Evolutionary conservation across 1,140 invertebrate genomes (phyloP).

Genomic region (Atopsyche davidsoni): DNA sequence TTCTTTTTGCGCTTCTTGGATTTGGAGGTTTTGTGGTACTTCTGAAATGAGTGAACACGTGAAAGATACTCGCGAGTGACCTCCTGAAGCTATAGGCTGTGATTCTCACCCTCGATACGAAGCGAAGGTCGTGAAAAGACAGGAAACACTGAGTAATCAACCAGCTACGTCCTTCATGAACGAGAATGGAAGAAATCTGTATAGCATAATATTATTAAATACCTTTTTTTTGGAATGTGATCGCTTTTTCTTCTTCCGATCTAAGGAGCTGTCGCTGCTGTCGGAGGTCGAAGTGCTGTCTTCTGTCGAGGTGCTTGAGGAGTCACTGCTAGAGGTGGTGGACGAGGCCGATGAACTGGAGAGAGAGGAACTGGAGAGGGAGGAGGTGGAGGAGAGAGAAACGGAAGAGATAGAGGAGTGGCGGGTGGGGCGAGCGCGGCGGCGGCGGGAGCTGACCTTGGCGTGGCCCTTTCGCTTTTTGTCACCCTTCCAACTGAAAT

Average conservation of each 20-base stretch:
- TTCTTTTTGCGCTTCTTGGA: conserved; percentile 15
- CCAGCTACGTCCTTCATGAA: too few species aligned
- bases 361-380: conserved; percentile 3
- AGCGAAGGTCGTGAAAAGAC: too few species aligned
- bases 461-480: conserved; percentile 25
- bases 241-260: conserved; percentile 16
- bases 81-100: too few species aligned
- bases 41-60: conserved; percentile 8
- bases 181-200: too few species aligned
- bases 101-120: too few species aligned
- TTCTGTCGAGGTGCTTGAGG: conserved; percentile 2
- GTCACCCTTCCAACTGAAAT: too few species aligned
- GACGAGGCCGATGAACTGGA: not conserved
- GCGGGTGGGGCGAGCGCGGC: not conserved
- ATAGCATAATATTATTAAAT: too few species aligned
- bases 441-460: conserved; percentile 24
- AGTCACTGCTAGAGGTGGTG: conserved; percentile 9
- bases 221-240: conserved; percentile 16
- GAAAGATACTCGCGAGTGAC: too few species aligned
- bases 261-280: conserved; percentile 7
- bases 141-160: too few species aligned
- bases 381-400: conserved; percentile 1
- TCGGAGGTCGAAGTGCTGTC: not conserved
- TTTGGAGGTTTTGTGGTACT: conserved; percentile 7
- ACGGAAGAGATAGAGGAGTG: conserved; percentile 2